Base-by-base conservation (phyloP, 2,113 vertebrate species). In the Rhinopithecus roxellana region DNA sequence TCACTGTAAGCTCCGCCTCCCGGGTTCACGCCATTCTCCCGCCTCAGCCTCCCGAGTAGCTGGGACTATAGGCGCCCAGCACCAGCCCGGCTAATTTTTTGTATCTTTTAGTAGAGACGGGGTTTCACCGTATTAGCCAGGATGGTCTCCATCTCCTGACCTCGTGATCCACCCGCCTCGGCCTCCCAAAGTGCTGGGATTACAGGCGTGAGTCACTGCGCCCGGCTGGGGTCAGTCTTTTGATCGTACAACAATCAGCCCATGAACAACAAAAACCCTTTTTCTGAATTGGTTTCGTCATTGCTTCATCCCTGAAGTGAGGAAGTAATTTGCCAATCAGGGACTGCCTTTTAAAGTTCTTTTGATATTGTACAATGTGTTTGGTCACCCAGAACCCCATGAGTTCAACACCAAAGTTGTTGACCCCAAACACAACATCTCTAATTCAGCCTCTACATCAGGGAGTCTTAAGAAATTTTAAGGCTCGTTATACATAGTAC, bases 11-110 rank as follows among this genome's bases (percentile, higher is more conserved):
- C 48, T 50, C 48, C 3, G 48, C 48, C 48, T 14, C 48, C 48
- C 0, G 0, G 48, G 12, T 50, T 50, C 12, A 50, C 0, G 3
- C 48, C 48, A 50, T 50, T 50, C 48, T 50, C 48, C 0, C 12
- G 0, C 48, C 48, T 50, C 48, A 50, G 48, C 48, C 12, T 50
- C 48, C 48, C 48, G 0, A 14, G 48, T 50, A 50, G 12, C 48
- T 50, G 48, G 12, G 48, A 50, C 12, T 14, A 50, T 12, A 50
- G 48, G 48, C 48, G 12, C 12, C 48, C 48, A 0, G 12, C 48
- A 50, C 12, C 48, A 50, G 0, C 12, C 48, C 0, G 48, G 48
- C 48, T 50, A 14, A 50, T 14, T 50, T 50, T 50, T 50, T 13
- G 48, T 50, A 50, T 50, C 12, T 50, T 50, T 50, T 13, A 50